These are phyloP conservation scores for Drosophila mettleri DNA, from an alignment of 2,888 invertebrate genomes.

Conservation along the genomic window DNA sequence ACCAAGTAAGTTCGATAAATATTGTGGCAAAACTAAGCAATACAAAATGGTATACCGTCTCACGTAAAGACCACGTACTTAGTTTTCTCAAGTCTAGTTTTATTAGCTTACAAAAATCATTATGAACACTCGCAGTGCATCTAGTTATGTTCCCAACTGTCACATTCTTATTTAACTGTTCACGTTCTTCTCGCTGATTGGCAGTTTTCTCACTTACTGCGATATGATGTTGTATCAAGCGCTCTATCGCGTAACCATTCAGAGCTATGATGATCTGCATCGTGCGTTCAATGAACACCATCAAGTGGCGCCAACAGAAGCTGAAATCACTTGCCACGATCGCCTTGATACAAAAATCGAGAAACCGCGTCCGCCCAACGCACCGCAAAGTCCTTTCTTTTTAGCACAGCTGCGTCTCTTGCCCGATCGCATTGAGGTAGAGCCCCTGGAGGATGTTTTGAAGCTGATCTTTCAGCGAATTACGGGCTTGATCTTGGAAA, in stretches of 20 bases:
- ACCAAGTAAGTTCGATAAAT: slow-evolving; percentile 89
- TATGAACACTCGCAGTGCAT: no score
- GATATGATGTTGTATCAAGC: slow-evolving; percentile 91
- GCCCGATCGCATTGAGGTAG: slow-evolving; percentile 87
- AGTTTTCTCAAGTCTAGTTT: no score
- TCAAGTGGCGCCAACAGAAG: slow-evolving; percentile 86
- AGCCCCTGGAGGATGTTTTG: slow-evolving; percentile 83
- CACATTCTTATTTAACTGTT: background rate
- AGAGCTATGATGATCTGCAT: slow-evolving; percentile 88
- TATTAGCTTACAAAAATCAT: no score
- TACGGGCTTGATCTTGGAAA: slow-evolving; percentile 85
- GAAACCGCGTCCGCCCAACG: slow-evolving; percentile 83
- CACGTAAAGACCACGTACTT: no score
- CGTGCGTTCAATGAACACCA: slow-evolving; percentile 86
- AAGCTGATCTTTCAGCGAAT: slow-evolving; percentile 79
- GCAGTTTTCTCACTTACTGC: slow-evolving; percentile 89
- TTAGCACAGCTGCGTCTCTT: slow-evolving; percentile 87
- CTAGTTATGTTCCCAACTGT: no score
- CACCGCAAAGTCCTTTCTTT: slow-evolving; percentile 84
- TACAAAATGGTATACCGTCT: no score
- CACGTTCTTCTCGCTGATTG: background rate
- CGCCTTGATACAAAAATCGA: slow-evolving; percentile 86
- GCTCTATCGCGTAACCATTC: slow-evolving; percentile 88
- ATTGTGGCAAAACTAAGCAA: no score
- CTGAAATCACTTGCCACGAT: slow-evolving; percentile 83